These are phyloP conservation scores for Leptinotarsa lineolata DNA, from an alignment of 1,140 invertebrate species.

Conservation along the genomic window DNA sequence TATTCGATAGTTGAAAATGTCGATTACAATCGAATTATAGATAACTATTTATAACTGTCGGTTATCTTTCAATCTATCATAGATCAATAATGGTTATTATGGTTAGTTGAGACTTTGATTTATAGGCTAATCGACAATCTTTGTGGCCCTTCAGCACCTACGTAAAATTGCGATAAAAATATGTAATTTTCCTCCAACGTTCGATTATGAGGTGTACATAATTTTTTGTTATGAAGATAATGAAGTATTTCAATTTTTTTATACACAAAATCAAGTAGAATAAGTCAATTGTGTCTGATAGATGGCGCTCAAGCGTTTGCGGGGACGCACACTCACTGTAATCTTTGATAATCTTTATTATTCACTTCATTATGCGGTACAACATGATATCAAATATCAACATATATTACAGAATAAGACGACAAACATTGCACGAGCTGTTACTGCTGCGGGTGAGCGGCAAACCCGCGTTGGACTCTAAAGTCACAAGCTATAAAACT, in stretches of 20 bases:
- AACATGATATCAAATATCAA: constrained; percentile 38
- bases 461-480: constrained; percentile 20
- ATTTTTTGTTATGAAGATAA: not conserved
- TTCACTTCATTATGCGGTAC: constrained; percentile 37
- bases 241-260: not conserved
- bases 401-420: constrained; percentile 31
- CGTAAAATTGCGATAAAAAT: too few species aligned
- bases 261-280: constrained; percentile 13
- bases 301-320: constrained; percentile 47
- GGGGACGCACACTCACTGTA: constrained; percentile 38
- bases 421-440: constrained; percentile 17
- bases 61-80: too few species aligned
- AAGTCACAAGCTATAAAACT: constrained; percentile 25
- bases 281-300: not conserved
- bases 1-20: too few species aligned
- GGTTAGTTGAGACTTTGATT: too few species aligned
- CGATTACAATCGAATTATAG: too few species aligned
- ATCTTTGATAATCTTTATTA: constrained; percentile 33
- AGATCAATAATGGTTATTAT: too few species aligned
- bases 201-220: too few species aligned
- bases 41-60: too few species aligned
- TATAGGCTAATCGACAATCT: too few species aligned
- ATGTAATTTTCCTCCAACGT: too few species aligned
- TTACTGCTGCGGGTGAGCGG: constrained; percentile 18
- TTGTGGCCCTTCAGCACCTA: too few species aligned